These are phyloP conservation scores for Bombyx mandarina DNA, from an alignment of 1,140 invertebrate species.

Conservation along the genomic window DNA sequence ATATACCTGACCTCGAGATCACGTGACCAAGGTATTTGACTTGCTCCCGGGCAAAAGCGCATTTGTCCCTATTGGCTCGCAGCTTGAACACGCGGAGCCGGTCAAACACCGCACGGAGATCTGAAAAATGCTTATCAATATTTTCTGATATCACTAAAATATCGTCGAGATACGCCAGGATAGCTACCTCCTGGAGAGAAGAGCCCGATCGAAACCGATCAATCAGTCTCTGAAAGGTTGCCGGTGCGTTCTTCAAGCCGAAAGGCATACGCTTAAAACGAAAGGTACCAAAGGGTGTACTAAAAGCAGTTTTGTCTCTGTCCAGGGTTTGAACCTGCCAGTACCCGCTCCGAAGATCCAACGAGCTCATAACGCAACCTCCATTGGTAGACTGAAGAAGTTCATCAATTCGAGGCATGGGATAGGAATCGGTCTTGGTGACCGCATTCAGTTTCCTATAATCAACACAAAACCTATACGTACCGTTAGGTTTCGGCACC, in stretches of 20 bases:
- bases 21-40: constrained; percentile 15
- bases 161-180: constrained; percentile 52
- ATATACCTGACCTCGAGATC: constrained; percentile 1
- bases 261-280: constrained; percentile 49
- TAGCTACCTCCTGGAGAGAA: constrained; percentile 17
- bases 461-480: constrained; percentile 36
- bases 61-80: constrained; percentile 12
- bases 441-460: constrained; percentile 18
- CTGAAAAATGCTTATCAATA: constrained; percentile 36
- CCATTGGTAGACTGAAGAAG: constrained; percentile 43
- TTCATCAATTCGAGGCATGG: constrained; percentile 68
- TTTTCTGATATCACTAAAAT: constrained; percentile 40
- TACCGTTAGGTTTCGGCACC: constrained; percentile 54
- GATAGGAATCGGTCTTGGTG: constrained; percentile 38
- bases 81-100: constrained; percentile 11
- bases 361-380: constrained; percentile 40
- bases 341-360: constrained; percentile 65
- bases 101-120: constrained; percentile 28
- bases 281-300: constrained; percentile 38
- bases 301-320: constrained; percentile 64
- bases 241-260: too few relatives aligned
- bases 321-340: constrained; percentile 44
- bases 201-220: constrained; percentile 26
- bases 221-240: constrained; percentile 59
- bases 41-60: constrained; percentile 4